These are phyloP conservation scores for Mesochorus sp. DNA, from an alignment of 2,888 invertebrate genomes.

Conservation along the genomic window DNA sequence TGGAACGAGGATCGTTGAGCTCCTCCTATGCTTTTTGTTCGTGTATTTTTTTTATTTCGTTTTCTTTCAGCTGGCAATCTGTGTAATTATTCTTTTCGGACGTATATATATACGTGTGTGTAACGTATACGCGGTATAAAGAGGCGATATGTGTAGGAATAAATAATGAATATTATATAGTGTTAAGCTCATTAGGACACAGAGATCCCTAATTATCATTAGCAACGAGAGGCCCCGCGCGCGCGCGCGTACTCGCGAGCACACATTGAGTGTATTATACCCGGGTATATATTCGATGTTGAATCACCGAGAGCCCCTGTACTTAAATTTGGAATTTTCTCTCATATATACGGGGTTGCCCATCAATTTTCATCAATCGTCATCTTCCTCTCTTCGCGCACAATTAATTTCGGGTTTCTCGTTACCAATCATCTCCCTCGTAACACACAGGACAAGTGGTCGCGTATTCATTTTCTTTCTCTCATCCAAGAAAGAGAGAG, in stretches of 20 bases:
- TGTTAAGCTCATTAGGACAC: conserved; percentile 40
- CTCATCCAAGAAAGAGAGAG: too few species aligned
- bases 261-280: background rate
- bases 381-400: background rate
- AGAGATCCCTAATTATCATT: conserved; percentile 45
- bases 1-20: background rate
- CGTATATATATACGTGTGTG: background rate
- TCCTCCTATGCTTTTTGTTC: conserved; percentile 8
- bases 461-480: background rate
- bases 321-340: conserved; percentile 22
- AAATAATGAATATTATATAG: conserved; percentile 17
- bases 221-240: conserved; percentile 7
- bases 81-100: conserved; percentile 18
- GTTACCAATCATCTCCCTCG: background rate
- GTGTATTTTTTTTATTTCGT: conserved; percentile 31
- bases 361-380: conserved; percentile 15
- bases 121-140: background rate
- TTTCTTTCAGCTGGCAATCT: too few species aligned
- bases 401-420: conserved; percentile 3
- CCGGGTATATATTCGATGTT: too few species aligned
- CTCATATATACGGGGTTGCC: conserved; percentile 1
- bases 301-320: conserved; percentile 5
- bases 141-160: background rate
- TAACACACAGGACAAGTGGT: background rate
- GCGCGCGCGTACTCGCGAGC: background rate